A percentile compares a stretch with the other conserved stretches of the same genome.
Evolutionary conservation across 2,888 invertebrate species (phyloP).

Genomic region (Melikaiella ostensackeni): DNA sequence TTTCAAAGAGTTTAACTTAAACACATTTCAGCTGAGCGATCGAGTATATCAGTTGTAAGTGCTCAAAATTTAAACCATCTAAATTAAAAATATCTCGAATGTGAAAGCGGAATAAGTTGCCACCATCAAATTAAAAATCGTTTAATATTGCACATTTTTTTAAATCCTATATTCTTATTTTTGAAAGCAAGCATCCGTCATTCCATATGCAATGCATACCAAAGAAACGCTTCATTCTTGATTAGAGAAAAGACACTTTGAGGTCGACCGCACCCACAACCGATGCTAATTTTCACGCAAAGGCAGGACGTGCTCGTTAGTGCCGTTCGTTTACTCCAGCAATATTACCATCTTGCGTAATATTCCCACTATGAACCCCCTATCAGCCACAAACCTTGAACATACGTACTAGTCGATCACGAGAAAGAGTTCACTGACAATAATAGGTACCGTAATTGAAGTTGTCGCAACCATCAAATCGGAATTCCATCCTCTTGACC

Average conservation of each 20-base stretch:
- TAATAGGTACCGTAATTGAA: conserved; percentile 13
- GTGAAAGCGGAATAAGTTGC: background rate
- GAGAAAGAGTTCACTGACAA: conserved; percentile 18
- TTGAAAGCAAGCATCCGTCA: conserved; percentile 3
- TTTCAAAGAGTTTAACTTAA: background rate
- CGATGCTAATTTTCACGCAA: conserved; percentile 28
- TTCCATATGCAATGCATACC: background rate
- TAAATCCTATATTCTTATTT: background rate
- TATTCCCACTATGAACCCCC: conserved; percentile 1
- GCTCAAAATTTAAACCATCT: too few species aligned
- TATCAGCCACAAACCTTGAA: conserved; percentile 19
- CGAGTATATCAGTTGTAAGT: too few species aligned
- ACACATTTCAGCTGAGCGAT: too few species aligned
- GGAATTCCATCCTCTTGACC: conserved; percentile 4
- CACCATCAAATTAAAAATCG: background rate
- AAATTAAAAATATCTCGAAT: background rate
- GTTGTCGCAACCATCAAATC: conserved; percentile 14
- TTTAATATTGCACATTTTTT: background rate
- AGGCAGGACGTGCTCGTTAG: conserved; percentile 36
- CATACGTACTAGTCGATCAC: background rate
- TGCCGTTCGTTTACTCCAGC: conserved; percentile 5
- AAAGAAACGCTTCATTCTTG: conserved; percentile 28
- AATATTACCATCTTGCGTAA: conserved; percentile 32
- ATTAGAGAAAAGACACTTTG: conserved; percentile 26
- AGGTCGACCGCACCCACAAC: conserved; percentile 47